phyloP scores from a whole-genome alignment of 2,797 vertebrate species.

The Harpagifer antarcticus region DNA sequence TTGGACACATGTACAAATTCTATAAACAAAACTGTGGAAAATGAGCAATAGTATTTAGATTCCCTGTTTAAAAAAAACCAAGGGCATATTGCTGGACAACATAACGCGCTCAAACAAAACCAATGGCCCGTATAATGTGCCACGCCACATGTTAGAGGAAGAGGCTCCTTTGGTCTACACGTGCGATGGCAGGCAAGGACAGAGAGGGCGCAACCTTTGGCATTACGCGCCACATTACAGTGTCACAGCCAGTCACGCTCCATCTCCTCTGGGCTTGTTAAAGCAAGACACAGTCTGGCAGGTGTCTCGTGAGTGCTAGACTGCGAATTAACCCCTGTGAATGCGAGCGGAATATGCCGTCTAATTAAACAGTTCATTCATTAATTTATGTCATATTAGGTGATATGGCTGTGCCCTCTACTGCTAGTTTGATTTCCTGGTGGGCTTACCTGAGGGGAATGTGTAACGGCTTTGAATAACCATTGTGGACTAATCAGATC shows the following conservation, averaged over 20 bases:
- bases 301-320: conserved; percentile 53
- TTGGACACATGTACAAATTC: not conserved
- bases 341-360: conserved; percentile 23
- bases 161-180: conserved; percentile 25
- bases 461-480: conserved; percentile 48
- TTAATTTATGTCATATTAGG: conserved; percentile 59
- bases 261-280: conserved; percentile 64
- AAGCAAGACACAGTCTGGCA: conserved; percentile 50
- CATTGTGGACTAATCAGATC: conserved; percentile 27
- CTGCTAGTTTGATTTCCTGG: conserved; percentile 48
- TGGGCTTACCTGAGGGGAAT: conserved; percentile 56
- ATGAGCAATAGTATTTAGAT: not conserved
- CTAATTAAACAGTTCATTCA: conserved; percentile 69
- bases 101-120: conserved; percentile 27
- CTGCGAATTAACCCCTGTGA: conserved; percentile 33
- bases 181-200: conserved; percentile 48
- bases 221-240: conserved; percentile 36
- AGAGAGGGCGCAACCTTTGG: conserved; percentile 58
- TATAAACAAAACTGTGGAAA: not conserved
- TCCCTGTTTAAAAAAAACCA: not conserved
- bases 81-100: conserved; percentile 31
- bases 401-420: conserved; percentile 56
- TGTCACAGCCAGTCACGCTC: conserved; percentile 58
- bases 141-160: conserved; percentile 43
- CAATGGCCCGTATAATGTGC: conserved; percentile 52